These are phyloP conservation scores for Mastacembelus armatus DNA, from an alignment of 2,797 vertebrate species.

Conservation along the genomic window DNA sequence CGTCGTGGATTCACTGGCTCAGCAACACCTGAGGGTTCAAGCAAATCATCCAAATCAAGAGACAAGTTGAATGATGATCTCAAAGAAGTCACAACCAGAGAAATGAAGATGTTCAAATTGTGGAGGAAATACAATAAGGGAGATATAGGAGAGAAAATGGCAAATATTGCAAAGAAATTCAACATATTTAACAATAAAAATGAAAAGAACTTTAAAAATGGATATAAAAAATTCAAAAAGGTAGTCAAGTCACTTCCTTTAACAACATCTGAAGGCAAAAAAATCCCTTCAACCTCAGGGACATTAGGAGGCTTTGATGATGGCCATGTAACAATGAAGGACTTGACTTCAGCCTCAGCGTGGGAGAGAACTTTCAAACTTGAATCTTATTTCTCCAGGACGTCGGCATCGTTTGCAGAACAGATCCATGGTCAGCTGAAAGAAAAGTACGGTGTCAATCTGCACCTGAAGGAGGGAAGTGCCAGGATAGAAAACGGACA, in stretches of 20 bases:
- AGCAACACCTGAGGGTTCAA: constrained; percentile 44
- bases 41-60: no score
- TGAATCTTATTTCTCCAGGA: constrained; percentile 42
- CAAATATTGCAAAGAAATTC: fast-evolving
- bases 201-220: no score
- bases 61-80: no score
- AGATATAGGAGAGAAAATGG: fast-evolving
- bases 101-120: neutral
- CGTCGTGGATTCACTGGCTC: no score
- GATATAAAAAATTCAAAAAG: neutral
- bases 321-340: neutral
- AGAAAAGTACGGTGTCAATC: constrained; percentile 27
- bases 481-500: constrained; percentile 37
- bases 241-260: neutral
- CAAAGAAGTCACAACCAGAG: constrained; percentile 55
- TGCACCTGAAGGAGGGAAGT: constrained; percentile 30
- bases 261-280: neutral
- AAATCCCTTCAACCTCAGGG: neutral
- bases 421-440: constrained; percentile 34
- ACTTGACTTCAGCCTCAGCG: constrained; percentile 38
- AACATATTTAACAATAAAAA: neutral
- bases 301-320: constrained; percentile 41
- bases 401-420: neutral
- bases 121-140: neutral
- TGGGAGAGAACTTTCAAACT: constrained; percentile 54